Conservation (phyloP, 2,888 invertebrate genomes). For the Glaucopsyche alexis region DNA sequence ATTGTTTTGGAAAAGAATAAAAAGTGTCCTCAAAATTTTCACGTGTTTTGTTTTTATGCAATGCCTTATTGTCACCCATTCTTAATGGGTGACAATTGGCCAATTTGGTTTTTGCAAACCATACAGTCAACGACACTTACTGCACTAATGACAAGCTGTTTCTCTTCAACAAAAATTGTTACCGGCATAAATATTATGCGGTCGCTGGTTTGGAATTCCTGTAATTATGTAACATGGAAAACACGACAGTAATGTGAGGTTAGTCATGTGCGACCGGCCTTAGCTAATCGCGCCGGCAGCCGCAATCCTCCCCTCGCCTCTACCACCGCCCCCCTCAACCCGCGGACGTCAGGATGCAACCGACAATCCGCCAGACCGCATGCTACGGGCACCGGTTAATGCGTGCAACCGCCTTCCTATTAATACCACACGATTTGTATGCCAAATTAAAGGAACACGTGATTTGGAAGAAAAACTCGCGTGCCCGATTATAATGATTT, state of each 20-base stretch:
- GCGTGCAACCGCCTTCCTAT: conserved; percentile 36
- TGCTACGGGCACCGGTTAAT: conserved; percentile 34
- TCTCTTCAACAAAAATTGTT: not conserved
- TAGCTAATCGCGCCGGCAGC: conserved; percentile 38
- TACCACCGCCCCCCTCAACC: conserved; percentile 29
- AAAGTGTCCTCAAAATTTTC: no score
- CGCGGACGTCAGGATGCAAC: conserved; percentile 36
- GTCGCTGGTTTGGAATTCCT: conserved; percentile 10
- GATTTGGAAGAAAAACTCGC: not conserved
- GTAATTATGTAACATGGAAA: conserved; percentile 17
- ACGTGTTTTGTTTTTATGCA: no score
- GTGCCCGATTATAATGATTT: no score
- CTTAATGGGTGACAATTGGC: no score
- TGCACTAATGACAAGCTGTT: not conserved
- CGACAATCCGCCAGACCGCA: conserved; percentile 39
- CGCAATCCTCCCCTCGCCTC: conserved; percentile 31
- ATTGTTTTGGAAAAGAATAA: no score
- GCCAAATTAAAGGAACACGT: conserved; percentile 3
- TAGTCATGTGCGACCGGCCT: conserved; percentile 31
- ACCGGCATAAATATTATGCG: conserved; percentile 13
- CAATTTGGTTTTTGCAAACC: not conserved
- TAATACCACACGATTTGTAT: conserved; percentile 39
- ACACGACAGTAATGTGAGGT: conserved; percentile 26
- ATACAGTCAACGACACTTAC: not conserved
- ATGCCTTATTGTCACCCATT: no score